Evolutionary conservation across 35 echinoderm and acorn worm species (phyloP).

Genomic region (Diadema setosum): DNA sequence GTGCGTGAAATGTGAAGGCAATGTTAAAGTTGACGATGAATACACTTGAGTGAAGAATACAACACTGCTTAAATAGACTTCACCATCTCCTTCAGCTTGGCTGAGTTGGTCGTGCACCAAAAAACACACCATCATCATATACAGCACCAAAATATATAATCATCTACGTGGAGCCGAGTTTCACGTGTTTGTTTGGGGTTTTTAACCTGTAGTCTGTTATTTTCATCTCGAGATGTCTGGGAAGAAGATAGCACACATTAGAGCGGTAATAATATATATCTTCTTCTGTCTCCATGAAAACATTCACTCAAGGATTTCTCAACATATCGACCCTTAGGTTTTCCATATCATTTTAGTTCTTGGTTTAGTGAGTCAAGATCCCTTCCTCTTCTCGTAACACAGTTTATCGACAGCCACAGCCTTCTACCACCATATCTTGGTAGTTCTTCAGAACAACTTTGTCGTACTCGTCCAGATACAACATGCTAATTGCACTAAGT

Average conservation of each 20-base stretch:
- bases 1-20: too few species aligned
- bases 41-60: background rate
- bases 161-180: too few species aligned
- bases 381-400: background rate
- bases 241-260: constrained; percentile 14
- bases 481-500: constrained; percentile 89
- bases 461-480: constrained; percentile 81
- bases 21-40: background rate
- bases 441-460: constrained; percentile 93
- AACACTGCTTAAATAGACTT: background rate
- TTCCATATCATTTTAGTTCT: too few species aligned
- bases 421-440: constrained; percentile 91
- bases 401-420: constrained; percentile 97
- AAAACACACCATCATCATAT: too few species aligned
- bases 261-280: constrained; percentile 22
- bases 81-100: background rate
- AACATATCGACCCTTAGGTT: too few species aligned
- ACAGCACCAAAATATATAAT: constrained; percentile 34
- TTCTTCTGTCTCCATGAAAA: constrained; percentile 9
- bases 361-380: too few species aligned
- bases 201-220: too few species aligned
- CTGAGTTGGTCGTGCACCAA: constrained; percentile 8
- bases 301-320: too few species aligned
- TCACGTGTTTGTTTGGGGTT: too few species aligned
- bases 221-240: background rate